Evolutionary conservation across 2,888 invertebrate species (phyloP).

Genomic region (Neoitamus cyanurus): DNA sequence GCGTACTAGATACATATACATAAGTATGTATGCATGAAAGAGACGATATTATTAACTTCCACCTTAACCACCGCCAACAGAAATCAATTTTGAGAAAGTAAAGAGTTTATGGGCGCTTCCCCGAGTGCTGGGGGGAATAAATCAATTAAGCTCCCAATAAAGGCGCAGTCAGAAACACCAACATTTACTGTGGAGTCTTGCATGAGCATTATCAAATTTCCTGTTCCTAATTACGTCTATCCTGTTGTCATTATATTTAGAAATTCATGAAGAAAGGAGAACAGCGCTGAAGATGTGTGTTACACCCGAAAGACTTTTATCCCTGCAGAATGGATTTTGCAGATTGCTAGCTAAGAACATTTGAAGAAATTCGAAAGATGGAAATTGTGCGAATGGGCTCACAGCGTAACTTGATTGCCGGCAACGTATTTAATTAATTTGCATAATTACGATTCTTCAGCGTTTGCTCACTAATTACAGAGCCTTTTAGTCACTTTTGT

Average conservation of each 20-base stretch:
- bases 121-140: not conserved
- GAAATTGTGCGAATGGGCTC: not conserved
- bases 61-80: not conserved
- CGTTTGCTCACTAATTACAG: not conserved
- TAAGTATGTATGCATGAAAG: not conserved
- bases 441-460: not conserved
- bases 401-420: not conserved
- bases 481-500: not conserved
- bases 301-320: not conserved
- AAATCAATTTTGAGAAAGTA: not conserved
- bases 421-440: not conserved
- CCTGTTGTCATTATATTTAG: constrained; percentile 47
- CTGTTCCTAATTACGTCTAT: constrained; percentile 50
- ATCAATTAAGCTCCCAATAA: constrained; percentile 29
- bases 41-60: not conserved
- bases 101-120: not conserved
- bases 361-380: not conserved
- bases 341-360: not conserved
- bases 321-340: not conserved
- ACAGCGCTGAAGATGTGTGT: not conserved
- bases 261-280: constrained; percentile 8
- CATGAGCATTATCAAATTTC: constrained; percentile 50
- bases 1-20: not conserved
- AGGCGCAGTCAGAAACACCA: not conserved
- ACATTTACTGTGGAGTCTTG: constrained; percentile 19